Evolutionary conservation across 2,888 invertebrate genomes (phyloP), one percentile per base, ranked within the genome.

Genomic region (Drosophila anceps): DNA sequence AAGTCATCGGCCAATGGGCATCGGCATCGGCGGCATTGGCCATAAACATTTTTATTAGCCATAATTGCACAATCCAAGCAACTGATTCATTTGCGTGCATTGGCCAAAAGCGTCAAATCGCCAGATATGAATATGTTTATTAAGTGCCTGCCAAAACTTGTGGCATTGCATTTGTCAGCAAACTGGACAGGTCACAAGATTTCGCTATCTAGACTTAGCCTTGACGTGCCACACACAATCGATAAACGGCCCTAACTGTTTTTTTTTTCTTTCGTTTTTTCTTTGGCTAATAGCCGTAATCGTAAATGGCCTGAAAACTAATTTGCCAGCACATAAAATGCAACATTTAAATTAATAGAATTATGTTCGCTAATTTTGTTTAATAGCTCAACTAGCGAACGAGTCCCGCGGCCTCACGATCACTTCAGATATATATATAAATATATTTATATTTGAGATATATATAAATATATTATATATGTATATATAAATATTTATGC

Each of bases 41-140:
- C 60, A 74, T 85, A 84, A 88, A 82, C 78, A 88, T 85, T 85
- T 84, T 84, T 84, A 84, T 85, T 85, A 73, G 70, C 85, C 72
- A 78, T 88, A 88, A 88, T 84, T 88, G 84, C 81, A 69, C 70
- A 80, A 82, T 76, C 70, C 70, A 66, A 24, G 62, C 77, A 77
- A 69, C 67, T 69, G 79, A 63, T 76, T 68, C 60, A 78, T 78
- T 81, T 86, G 84, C 69, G 73, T 64, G 76, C 67, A 43, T 51
- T 43, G 53, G 53, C 35, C 51, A 62, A 48, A 66, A 57, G 55
- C 67, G 55, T 72, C 50, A 67, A 44, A 41, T 27, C 24, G 43
- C 18, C 12, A 58, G 43, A 61, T 64, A 62, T 29, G 31, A 54
- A 13, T 33, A 59, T 50, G 48, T 67, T 67, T 54, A 37, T 74